Evolutionary conservation across 2,113 vertebrate species (phyloP).

Genomic region (Patagioenas fasciata): DNA sequence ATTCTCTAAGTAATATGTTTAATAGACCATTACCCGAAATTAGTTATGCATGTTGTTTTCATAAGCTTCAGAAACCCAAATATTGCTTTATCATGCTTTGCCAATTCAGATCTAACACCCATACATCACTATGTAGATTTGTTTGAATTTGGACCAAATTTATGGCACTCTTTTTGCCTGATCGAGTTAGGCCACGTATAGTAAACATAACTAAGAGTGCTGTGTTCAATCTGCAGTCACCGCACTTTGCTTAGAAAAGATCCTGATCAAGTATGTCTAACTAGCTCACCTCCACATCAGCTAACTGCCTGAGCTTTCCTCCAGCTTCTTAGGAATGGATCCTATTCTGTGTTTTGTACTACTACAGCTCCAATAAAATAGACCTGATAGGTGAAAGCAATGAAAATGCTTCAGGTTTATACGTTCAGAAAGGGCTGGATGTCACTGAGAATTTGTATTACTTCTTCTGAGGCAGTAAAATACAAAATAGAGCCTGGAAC

Average conservation of each 20-base stretch:
- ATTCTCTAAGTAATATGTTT: background rate
- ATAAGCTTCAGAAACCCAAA: background rate
- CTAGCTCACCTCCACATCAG: background rate
- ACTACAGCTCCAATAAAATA: background rate
- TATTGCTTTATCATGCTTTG: background rate
- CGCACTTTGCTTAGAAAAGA: background rate
- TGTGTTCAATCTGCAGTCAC: background rate
- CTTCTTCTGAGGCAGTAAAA: background rate
- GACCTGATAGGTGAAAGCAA: background rate
- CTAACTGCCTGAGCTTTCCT: background rate
- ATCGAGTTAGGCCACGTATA: background rate
- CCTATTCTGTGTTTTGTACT: background rate
- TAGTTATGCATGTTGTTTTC: background rate
- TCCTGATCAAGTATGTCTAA: background rate
- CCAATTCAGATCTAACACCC: background rate
- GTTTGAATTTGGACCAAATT: background rate
- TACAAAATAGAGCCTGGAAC: background rate
- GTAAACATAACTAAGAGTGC: background rate
- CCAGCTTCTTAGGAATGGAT: background rate
- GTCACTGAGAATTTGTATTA: background rate
- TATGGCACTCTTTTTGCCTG: background rate
- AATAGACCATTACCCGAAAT: background rate
- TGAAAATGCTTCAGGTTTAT: background rate
- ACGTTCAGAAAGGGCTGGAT: background rate
- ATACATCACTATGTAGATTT: accelerated